Base-by-base conservation (phyloP, 2,888 invertebrate species). In the Chirona hameri region DNA sequence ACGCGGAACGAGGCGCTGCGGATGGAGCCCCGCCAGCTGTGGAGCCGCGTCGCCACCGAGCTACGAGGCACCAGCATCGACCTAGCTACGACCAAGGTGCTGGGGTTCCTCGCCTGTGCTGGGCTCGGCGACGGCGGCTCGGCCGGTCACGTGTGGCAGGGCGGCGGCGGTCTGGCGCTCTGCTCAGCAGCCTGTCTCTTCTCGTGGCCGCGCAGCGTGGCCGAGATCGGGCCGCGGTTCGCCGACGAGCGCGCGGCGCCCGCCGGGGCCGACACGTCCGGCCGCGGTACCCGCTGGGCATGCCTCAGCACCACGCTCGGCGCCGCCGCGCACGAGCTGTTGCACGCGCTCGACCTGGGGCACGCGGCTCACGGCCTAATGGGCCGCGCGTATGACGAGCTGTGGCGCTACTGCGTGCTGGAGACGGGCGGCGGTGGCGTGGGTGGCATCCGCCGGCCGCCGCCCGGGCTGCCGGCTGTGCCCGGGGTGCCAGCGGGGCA, bases 91-190 rank as follows among this genome's bases (percentile, higher is more conserved):
- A 76, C 76, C 76, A 76, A 76, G 76, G 76, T 76, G 76, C 76
- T 76, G 39, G 76, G 31, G 76, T 39, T 76, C 24, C 39, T 76
- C 15, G 10, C 76, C 21, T 27, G 65, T 7, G 27, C 27, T 15
- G 65, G 27, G 65, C 27, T 9, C 12, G 21, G 21, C 39, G 21
- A 0, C 21, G 72, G 0, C 31, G 39, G 4, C 18, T 18, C 15
- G 12, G 21, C 18, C 31, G 72, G 31, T 18, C 18, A 21, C 21
- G 76, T 76, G 39, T 76, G 76, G 76, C 76, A 39, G 31, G 76
- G 76, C 39, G 76, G 39, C 76, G 76, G 76, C 21, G 76, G 76
- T 39, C 76, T 76, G 76, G 76, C 76, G 76, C 76, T 76, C 39
- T 76, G 76, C 39, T 2, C 5, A 14, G 39, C 76, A 31, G 76